Base-by-base conservation (phyloP, 2,888 invertebrate genomes). In the Aspidiotus rigidus region DNA sequence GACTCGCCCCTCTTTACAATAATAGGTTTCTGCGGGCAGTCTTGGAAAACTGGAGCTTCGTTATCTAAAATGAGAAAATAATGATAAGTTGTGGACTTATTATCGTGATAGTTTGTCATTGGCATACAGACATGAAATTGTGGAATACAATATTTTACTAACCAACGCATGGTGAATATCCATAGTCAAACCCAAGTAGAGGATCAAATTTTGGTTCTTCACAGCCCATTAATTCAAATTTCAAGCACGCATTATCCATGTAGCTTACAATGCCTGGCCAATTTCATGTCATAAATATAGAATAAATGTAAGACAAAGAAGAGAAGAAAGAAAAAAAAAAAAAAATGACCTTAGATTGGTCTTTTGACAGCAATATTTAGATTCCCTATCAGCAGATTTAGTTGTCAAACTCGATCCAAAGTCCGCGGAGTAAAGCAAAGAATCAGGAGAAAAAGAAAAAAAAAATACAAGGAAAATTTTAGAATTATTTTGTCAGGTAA, bases 171-270 rank as follows among this genome's bases (percentile, higher is more conserved):
- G 93, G 90, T 0, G 94, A 94, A 78, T 90, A 93, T 72, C 93
- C 93, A 74, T 93, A 91, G 77, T 94, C 93, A 76, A 92, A 95
- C 70, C 94, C 94, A 54, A 94, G 80, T n/a, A 93, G 79, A 5
- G 92, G 90, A 74, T 92, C 90, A 40, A 81, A 80, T 64, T 84
- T 83, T 0, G 92, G 90, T 75, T 92, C 93, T 76, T 95, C 92
- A 77, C 96, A 97, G 49, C 96, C 96, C 88, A 95, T 92, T 62
- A 97, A 79, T 79, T 96, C 96, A 76, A 97, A 96, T 77, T 94
- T 94, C 75, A 97, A 81, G 77, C 96, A 97, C 66, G 95, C 94
- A 75, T 95, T 95, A 74, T 93, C 93, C 88, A 95, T 93, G 76
- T 95, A 96, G 77, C 94, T 94, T 0, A 96, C 93, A 74, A 97